Conservation (phyloP, 2,888 invertebrate species). For the Agrochola litura region DNA sequence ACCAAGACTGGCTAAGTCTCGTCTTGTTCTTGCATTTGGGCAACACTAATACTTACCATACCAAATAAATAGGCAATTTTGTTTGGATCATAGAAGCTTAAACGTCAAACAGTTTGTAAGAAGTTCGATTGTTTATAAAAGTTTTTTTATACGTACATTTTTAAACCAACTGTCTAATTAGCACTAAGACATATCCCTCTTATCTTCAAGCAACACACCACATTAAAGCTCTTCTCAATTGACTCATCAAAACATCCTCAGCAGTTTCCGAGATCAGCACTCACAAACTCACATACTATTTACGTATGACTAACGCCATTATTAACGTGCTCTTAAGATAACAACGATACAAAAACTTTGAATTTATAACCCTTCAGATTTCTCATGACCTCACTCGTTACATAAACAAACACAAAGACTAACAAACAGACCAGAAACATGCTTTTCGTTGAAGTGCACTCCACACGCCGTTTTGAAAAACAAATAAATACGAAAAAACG, state of each 20-base stretch:
- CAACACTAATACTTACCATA: too few relatives aligned
- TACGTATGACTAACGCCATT: conserved; percentile 58
- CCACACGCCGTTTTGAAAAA: conserved; percentile 83
- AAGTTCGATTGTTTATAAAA: neutral
- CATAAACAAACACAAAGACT: conserved; percentile 77
- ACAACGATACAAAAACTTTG: conserved; percentile 63
- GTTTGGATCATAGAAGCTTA: neutral
- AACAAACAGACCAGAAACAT: conserved; percentile 78
- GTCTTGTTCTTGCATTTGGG: too few relatives aligned
- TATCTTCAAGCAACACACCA: conserved; percentile 35
- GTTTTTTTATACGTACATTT: neutral
- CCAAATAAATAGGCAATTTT: neutral
- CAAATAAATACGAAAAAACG: conserved; percentile 82
- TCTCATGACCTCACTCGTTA: conserved; percentile 73
- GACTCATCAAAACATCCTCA: conserved; percentile 55
- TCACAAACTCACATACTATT: conserved; percentile 41
- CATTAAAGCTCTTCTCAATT: conserved; percentile 46
- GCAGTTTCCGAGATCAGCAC: conserved; percentile 45
- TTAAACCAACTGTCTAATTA: conserved; percentile 20
- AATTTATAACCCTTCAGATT: conserved; percentile 78
- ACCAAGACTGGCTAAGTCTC: too few relatives aligned
- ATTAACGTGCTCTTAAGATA: conserved; percentile 60
- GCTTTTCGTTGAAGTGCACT: conserved; percentile 82
- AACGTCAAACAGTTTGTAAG: neutral
- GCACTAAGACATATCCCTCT: conserved; percentile 2